Base-by-base conservation (phyloP, 2,888 invertebrate genomes). In the Iselma pallidipennis region DNA sequence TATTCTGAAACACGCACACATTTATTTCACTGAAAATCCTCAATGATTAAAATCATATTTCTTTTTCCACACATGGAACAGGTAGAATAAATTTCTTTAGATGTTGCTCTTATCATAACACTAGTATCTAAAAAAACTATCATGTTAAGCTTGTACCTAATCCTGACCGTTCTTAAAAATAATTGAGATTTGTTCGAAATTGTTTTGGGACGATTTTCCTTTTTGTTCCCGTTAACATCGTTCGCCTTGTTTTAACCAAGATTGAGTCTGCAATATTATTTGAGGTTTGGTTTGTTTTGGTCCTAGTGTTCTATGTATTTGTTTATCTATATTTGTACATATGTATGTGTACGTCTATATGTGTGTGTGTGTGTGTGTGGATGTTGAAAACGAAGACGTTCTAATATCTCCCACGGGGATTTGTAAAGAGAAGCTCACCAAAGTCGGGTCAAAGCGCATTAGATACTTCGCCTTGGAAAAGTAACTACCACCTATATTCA, bases 391-490 rank as follows among this genome's bases (percentile, higher is more conserved):
- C 45, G 73, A 72, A 69, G 72, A 68, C 72, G 70, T 66, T 65
- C 71, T 74, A 74, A 73, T 74, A 73, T 72, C 69, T 71, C 75
- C 74, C 70, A 66, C 60, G 75, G 68, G 74, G 70, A 72, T 74
- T 74, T 71, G 67, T 64, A 61, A 66, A 66, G 19, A 23, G 65
- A 65, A 62, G 60, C 65, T 58, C 65, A 59, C 53, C 65, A 55
- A 65, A 64, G 65, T 61, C 57, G 67, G 69, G 68, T 69, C 71
- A 71, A 70, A 66, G 70, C 69, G 68, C 71, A 72, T 74, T 72
- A 72, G 72, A 70, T 68, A 68, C 69, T 71, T 69, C 58, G 28
- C 48, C 57, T 42, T 45, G 12, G 49, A 61, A 67, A 67, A 67
- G 61, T 67, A 66, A 66, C 67, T 61, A 61, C 65, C 63, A 59